Percentiles rank a stretch among this genome's conserved stretches.
Evolutionary conservation across 2,113 vertebrate genomes (phyloP).

Genomic region (Tiliqua scincoides): DNA sequence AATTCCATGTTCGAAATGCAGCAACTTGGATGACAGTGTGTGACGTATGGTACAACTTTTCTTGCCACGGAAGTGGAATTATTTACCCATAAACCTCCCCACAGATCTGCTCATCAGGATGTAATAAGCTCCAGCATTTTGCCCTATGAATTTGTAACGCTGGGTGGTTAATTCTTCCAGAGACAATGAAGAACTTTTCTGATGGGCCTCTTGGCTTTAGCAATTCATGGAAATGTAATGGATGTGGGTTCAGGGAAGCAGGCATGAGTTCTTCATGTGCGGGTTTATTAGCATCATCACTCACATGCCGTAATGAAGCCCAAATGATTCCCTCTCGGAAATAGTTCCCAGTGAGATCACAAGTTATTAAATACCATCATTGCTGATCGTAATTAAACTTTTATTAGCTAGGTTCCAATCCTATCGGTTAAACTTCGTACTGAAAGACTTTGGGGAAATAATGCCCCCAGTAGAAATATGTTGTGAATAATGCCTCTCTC

Average conservation of each 20-base stretch:
- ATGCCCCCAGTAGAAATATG: too few species aligned
- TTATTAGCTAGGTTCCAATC: constrained; percentile 67
- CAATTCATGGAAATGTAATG: constrained; percentile 48
- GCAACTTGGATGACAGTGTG: background rate
- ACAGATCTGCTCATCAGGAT: background rate
- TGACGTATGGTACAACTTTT: background rate
- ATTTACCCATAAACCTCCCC: background rate
- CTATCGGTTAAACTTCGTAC: constrained; percentile 55
- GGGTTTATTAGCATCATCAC: constrained; percentile 70
- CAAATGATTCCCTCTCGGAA: constrained; percentile 63
- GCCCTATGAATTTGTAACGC: constrained; percentile 11
- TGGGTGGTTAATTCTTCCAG: constrained; percentile 10
- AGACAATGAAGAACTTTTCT: constrained; percentile 22
- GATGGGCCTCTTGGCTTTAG: constrained; percentile 20
- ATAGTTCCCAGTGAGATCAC: constrained; percentile 67
- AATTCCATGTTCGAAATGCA: background rate
- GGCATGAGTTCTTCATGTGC: constrained; percentile 50
- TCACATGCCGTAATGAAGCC: constrained; percentile 69
- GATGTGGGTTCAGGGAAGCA: constrained; percentile 49
- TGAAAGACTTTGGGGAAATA: constrained; percentile 40
- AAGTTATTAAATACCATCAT: constrained; percentile 75
- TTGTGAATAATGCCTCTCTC: constrained; percentile 35
- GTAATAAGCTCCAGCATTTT: constrained; percentile 16
- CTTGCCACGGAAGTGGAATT: background rate
- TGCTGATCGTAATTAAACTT: constrained; percentile 74